Evolutionary conservation across 1,140 invertebrate genomes (phyloP), one percentile per base, ranked within the genome.

Genomic region (Hycleus cichorii): DNA sequence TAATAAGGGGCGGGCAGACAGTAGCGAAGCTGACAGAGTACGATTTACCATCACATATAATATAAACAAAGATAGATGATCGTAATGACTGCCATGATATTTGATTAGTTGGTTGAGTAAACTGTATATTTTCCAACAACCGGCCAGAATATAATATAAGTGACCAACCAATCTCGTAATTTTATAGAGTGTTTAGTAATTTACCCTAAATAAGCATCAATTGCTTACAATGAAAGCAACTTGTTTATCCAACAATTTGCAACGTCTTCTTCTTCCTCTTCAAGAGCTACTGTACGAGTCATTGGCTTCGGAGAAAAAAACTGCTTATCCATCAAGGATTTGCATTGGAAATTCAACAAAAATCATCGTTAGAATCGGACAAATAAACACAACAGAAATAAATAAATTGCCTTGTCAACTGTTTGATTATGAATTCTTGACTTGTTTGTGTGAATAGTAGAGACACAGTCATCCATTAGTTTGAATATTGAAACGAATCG

Each of bases 1-100:
- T 72, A 71, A 72, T 72, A 71, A 71, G 69, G 69, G 70, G 70
- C 70, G 69, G 68, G 51, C 67, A 60, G 61, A 67, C 69, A 64
- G 69, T 72, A 72, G 70, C 70, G 50, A 54, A 40, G 58, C 32
- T 39, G 44, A 51, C 39, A 51, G 25, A 62, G 40, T 38, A 7
- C 38, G 44, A 26, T 18, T 49, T 11, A 49, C 42, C 24, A 47
- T 39, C 32, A 32, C 32, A 32, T 32, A 32, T 32, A 7, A 57
- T 42, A 56, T 45, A 52, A 49, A 71, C 49, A 49, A 60, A 64
- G 65, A 66, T 45, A 52, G 27, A 25, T 11, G 32, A 32, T 27
- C 54, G 59, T 63, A 65, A 65, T 67, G 61, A 67, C 61, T 60
- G 56, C 61, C 62, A 64, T 56, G 62, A 57, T 67, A 67, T 69